A percentile compares a stretch with the other conserved stretches of the same genome.
Evolutionary conservation across 2,888 invertebrate species (phyloP).

Genomic region (Cactoblastis cactorum): DNA sequence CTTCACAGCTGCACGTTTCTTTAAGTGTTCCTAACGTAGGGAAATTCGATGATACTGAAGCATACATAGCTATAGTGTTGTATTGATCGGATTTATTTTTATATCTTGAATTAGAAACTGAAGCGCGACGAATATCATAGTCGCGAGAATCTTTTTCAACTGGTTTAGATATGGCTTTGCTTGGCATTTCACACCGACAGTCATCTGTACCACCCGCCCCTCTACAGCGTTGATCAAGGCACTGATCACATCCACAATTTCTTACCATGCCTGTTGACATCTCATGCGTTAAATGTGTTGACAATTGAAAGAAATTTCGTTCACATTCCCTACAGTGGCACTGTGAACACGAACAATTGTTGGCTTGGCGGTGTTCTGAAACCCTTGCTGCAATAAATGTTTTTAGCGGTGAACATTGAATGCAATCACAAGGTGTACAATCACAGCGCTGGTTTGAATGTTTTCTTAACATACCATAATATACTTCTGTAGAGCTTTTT

Average conservation of each 20-base stretch:
- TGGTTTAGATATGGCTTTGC: conserved; percentile 41
- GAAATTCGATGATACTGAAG: conserved; percentile 29
- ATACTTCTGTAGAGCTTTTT: background rate
- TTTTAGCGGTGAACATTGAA: conserved; percentile 20
- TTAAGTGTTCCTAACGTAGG: conserved; percentile 15
- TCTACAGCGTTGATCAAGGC: conserved; percentile 39
- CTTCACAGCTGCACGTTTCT: conserved; percentile 29
- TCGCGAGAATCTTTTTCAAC: conserved; percentile 36
- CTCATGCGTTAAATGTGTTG: conserved; percentile 35
- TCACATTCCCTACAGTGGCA: conserved; percentile 43
- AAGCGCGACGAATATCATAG: conserved; percentile 42
- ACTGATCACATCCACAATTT: conserved; percentile 41
- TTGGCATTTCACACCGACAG: conserved; percentile 41
- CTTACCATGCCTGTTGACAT: conserved; percentile 40
- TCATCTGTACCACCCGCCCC: conserved; percentile 28
- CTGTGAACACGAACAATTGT: conserved; percentile 38
- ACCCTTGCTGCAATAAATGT: background rate
- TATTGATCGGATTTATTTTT: conserved; percentile 14
- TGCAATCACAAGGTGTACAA: conserved; percentile 39
- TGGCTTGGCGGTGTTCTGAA: conserved; percentile 8
- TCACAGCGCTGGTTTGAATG: conserved; percentile 25
- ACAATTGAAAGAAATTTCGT: conserved; percentile 25
- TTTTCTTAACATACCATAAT: background rate
- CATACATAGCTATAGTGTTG: conserved; percentile 30
- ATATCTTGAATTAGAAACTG: conserved; percentile 17